Evolutionary conservation across 2,888 invertebrate species (phyloP).

Genomic region (Clistopyga incitator): DNA sequence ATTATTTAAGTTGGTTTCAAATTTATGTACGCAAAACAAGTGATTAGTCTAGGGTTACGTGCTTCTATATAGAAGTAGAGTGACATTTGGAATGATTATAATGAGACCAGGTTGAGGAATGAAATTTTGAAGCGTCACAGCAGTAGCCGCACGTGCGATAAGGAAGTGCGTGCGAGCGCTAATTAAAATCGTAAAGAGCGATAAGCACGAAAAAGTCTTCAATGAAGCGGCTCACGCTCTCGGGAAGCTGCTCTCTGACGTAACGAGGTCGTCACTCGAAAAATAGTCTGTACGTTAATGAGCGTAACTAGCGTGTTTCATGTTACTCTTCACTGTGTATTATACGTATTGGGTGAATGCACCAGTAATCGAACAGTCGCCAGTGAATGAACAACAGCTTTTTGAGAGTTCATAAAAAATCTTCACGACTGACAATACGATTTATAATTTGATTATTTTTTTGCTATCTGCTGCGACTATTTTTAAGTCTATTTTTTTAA

Average conservation of each 20-base stretch:
- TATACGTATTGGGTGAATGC: too few species aligned
- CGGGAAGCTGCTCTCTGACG: not conserved
- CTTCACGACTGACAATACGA: too few species aligned
- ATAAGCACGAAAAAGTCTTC: constrained; percentile 17
- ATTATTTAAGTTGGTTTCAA: too few species aligned
- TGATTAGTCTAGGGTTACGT: too few species aligned
- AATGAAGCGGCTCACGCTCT: constrained; percentile 6
- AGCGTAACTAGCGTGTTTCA: not conserved
- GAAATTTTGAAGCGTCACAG: constrained; percentile 15
- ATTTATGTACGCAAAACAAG: too few species aligned
- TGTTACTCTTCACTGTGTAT: not conserved
- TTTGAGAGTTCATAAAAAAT: too few species aligned
- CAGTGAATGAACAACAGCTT: too few species aligned
- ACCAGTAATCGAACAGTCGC: too few species aligned
- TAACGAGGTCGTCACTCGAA: not conserved
- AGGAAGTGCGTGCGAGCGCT: not conserved
- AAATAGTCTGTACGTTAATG: not conserved
- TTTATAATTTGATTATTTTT: too few species aligned
- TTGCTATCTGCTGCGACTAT: too few species aligned
- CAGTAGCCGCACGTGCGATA: constrained; percentile 31
- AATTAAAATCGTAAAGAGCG: constrained; percentile 17
- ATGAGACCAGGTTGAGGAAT: not conserved
- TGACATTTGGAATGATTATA: constrained; percentile 1
- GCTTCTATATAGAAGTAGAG: not conserved
- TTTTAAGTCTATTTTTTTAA: too few species aligned